Evolutionary conservation across 2,797 vertebrate genomes (phyloP).

Genomic region (Sebastes reedi): DNA sequence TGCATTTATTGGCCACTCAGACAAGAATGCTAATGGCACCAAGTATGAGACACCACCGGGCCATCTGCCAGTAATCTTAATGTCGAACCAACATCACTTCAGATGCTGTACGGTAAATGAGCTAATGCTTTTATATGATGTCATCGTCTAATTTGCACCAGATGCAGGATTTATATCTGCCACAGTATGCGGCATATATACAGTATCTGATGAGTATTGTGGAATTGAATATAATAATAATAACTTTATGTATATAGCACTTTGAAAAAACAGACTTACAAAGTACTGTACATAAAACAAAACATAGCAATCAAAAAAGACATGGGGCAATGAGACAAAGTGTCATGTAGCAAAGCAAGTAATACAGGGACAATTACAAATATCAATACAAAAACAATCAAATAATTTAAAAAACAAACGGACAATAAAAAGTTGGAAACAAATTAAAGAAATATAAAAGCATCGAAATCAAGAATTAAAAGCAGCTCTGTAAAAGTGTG

Average conservation of each 20-base stretch:
- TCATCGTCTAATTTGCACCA: background rate
- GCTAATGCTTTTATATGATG: conserved; percentile 1
- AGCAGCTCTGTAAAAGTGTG: no score
- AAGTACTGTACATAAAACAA: no score
- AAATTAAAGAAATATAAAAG: accelerated
- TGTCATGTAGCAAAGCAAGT: no score
- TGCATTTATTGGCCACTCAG: conserved; percentile 7
- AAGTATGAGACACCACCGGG: background rate
- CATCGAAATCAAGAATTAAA: no score
- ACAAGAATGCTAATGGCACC: conserved; percentile 6
- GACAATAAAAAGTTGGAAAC: no score
- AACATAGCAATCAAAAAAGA: no score
- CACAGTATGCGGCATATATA: background rate
- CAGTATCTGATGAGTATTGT: background rate
- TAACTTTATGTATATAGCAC: no score
- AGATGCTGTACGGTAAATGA: conserved; percentile 8
- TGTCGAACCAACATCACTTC: background rate
- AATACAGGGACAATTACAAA: accelerated
- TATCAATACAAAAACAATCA: no score
- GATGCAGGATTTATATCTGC: conserved; percentile 10
- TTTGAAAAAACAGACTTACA: no score
- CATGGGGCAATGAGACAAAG: no score
- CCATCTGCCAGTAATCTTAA: conserved; percentile 15
- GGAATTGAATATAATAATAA: no score
- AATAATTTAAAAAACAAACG: no score